Evolutionary conservation across 2,113 vertebrate species (phyloP), one percentile per base, ranked within the genome.

Genomic region (Myrmecophaga tridactyla): DNA sequence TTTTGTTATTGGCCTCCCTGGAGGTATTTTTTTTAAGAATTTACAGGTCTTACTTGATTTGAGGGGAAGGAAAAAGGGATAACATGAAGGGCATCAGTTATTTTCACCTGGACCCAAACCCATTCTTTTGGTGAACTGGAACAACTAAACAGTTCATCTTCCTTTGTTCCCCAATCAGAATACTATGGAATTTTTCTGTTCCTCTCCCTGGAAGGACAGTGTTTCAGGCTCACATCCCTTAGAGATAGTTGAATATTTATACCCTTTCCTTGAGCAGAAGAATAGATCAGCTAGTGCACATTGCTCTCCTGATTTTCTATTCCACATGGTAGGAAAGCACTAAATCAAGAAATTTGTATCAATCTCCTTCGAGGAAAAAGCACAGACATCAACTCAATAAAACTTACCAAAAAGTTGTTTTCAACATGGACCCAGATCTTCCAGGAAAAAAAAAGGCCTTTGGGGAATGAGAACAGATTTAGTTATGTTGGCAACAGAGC

Each of bases 1-100:
- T 92, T 94, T 96, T 92, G 58, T 86, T 91, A 94, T 94, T 87
- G 86, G 48, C 62, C 78, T 94, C 90, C 70, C 75, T 73, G 13
- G 80, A 86, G 89, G 27, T 48, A 78, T 77, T 20, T 51, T 34
- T 51, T 76, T 94, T 48, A 63, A 80, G 83, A 90, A 90, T 60
- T 78, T 94, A 73, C 60, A 96, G 31, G 48, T 36, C 34, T 48
- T 89, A 27, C 29, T 81, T 90, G 76, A 89, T 82, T 81, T 56
- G 23, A 65, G 4, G 41, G 6, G 69, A 83, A 67, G 72, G 17
- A 56, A 76, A 81, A 29, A 80, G 36, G 78, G 43, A 60, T 25
- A 60, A 39, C 8, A 20, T 25, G 23, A 29, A 13, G 20, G 4
- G 15, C 62, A 77, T 8, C 23, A 41, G 53, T 78, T 77, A 43